phyloP scores from a whole-genome alignment of 2,888 invertebrate species.

The Phorcus lineatus region DNA sequence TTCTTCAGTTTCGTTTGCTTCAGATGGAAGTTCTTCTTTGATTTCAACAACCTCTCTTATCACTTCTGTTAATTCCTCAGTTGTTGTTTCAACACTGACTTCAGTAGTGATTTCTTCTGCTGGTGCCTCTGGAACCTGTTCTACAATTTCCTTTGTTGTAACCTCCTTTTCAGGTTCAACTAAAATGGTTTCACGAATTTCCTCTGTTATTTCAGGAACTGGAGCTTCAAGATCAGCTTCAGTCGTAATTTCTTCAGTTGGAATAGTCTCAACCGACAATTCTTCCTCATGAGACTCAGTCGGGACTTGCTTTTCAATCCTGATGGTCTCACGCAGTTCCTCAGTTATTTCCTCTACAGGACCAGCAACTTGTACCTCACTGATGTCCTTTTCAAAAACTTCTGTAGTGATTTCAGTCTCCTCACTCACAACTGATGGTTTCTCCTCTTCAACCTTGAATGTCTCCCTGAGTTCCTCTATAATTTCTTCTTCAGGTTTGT shows the following conservation, averaged over 20 bases:
- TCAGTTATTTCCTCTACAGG: constrained; percentile 40
- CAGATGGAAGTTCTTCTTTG: constrained; percentile 26
- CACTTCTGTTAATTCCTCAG: constrained; percentile 33
- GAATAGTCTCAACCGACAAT: constrained; percentile 23
- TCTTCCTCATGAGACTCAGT: constrained; percentile 37
- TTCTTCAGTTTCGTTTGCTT: constrained; percentile 24
- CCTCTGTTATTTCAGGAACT: constrained; percentile 26
- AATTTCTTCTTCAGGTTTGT: constrained; percentile 43
- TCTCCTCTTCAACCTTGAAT: constrained; percentile 39
- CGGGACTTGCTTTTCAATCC: constrained; percentile 31
- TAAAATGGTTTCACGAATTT: constrained; percentile 32
- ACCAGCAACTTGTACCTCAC: constrained; percentile 24
- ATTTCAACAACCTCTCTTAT: constrained; percentile 19
- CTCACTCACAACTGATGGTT: constrained; percentile 38
- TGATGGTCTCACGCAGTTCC: constrained; percentile 45
- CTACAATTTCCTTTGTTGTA: constrained; percentile 31
- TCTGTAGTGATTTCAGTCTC: constrained; percentile 10
- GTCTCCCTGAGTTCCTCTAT: constrained; percentile 38
- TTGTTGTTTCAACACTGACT: constrained; percentile 28
- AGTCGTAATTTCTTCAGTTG: constrained; percentile 22
- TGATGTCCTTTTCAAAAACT: constrained; percentile 30
- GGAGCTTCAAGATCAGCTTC: constrained; percentile 31
- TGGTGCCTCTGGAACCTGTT: constrained; percentile 29
- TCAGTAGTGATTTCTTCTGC: constrained; percentile 39
- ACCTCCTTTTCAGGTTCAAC: constrained; percentile 33